Evolutionary conservation across 2,797 vertebrate genomes (phyloP).

Genomic region (Eutrigla gurnardus): DNA sequence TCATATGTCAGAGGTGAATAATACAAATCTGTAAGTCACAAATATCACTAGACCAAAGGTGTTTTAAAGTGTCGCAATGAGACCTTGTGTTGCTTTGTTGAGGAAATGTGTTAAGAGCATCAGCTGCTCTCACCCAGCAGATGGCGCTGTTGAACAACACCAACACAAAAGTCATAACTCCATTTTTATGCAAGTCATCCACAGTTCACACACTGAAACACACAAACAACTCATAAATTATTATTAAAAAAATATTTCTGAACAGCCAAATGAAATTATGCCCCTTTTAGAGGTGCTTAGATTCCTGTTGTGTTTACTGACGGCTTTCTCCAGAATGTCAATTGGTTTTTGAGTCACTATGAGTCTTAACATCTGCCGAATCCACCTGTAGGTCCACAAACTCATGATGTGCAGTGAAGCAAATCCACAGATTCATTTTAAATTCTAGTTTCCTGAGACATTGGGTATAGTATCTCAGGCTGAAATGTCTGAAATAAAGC

Average conservation of each 20-base stretch:
- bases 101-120: conserved; percentile 17
- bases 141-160: conserved; percentile 65
- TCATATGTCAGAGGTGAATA: neutral
- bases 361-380: conserved; percentile 2
- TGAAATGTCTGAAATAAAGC: conserved; percentile 2
- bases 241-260: neutral
- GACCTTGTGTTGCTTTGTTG: neutral
- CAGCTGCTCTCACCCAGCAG: conserved; percentile 64
- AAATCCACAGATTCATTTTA: neutral
- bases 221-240: conserved; percentile 10
- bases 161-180: conserved; percentile 7
- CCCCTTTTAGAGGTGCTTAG: neutral
- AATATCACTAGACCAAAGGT: neutral
- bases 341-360: neutral
- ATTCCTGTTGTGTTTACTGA: conserved; percentile 1
- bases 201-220: conserved; percentile 37
- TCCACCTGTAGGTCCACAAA: conserved; percentile 24
- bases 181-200: conserved; percentile 45
- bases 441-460: neutral
- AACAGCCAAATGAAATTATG: neutral
- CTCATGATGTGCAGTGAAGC: neutral
- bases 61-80: neutral
- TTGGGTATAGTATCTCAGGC: neutral
- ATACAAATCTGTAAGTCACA: conserved; percentile 17
- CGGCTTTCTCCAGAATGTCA: neutral